These are phyloP conservation scores for Anhinga rufa DNA, from an alignment of 2,113 vertebrate genomes.

Conservation along the genomic window DNA sequence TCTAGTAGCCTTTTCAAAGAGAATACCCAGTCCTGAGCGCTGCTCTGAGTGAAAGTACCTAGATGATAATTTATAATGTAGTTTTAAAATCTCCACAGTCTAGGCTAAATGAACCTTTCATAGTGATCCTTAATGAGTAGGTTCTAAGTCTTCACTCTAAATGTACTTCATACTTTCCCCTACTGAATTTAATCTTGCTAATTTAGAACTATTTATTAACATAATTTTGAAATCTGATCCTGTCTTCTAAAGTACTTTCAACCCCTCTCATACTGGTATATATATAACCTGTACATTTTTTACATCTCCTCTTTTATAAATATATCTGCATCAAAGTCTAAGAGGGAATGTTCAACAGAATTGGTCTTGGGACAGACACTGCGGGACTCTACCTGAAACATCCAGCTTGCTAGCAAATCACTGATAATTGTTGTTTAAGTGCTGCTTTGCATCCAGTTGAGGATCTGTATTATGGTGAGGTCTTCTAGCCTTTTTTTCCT, in stretches of 20 bases:
- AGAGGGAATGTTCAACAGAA: neutral
- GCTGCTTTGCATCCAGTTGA: neutral
- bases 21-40: neutral
- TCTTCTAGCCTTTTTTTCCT: neutral
- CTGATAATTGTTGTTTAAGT: neutral
- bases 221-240: neutral
- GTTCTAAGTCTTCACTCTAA: neutral
- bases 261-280: neutral
- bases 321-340: neutral
- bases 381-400: neutral
- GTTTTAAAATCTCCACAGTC: neutral
- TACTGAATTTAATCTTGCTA: neutral
- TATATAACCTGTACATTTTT: neutral
- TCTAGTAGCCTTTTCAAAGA: neutral
- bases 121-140: neutral
- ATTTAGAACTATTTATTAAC: neutral
- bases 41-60: neutral
- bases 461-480: neutral
- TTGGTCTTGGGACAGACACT: neutral
- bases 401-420: neutral
- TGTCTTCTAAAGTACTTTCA: neutral
- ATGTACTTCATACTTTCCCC: neutral
- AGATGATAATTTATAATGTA: neutral
- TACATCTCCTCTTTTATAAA: neutral
- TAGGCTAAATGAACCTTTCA: neutral